phyloP scores from a whole-genome alignment of 2,888 invertebrate species.

The Orchestes rusci region DNA sequence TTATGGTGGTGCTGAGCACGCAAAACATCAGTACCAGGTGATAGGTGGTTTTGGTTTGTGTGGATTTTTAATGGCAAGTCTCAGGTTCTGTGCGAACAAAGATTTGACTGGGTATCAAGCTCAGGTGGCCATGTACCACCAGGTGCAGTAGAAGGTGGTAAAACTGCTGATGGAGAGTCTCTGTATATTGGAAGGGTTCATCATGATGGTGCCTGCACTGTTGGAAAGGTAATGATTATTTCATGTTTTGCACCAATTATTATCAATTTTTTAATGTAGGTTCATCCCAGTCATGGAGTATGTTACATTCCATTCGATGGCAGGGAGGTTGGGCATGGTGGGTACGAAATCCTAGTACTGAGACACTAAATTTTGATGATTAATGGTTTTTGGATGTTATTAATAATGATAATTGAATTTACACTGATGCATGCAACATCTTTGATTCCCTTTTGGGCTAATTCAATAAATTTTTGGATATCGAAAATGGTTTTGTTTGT shows the following conservation, averaged over 20 bases:
- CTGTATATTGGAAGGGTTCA: conserved; percentile 50
- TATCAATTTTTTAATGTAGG: no score
- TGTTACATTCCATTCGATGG: conserved; percentile 30
- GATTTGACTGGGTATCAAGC: conserved; percentile 47
- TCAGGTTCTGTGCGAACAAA: conserved; percentile 47
- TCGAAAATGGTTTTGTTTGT: no score
- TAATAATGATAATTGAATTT: no score
- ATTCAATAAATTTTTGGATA: no score
- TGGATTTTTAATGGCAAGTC: no score
- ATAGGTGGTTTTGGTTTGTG: no score
- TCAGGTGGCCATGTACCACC: conserved; percentile 46
- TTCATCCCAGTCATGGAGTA: conserved; percentile 29
- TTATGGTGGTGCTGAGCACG: conserved; percentile 55
- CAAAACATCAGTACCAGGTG: conserved; percentile 51
- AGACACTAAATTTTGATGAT: conserved; percentile 9
- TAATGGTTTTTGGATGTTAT: no score
- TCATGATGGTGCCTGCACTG: conserved; percentile 49
- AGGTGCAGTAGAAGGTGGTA: conserved; percentile 48
- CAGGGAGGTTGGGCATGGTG: conserved; percentile 22
- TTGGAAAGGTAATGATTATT: conserved; percentile 47
- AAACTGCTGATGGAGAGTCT: conserved; percentile 47
- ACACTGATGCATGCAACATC: no score
- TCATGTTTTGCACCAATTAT: no score
- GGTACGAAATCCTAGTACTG: conserved; percentile 26
- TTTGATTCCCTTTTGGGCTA: no score